Evolutionary conservation across 1,140 invertebrate species (phyloP), one percentile per base, ranked within the genome.

Genomic region (Eubasilissa regina): DNA sequence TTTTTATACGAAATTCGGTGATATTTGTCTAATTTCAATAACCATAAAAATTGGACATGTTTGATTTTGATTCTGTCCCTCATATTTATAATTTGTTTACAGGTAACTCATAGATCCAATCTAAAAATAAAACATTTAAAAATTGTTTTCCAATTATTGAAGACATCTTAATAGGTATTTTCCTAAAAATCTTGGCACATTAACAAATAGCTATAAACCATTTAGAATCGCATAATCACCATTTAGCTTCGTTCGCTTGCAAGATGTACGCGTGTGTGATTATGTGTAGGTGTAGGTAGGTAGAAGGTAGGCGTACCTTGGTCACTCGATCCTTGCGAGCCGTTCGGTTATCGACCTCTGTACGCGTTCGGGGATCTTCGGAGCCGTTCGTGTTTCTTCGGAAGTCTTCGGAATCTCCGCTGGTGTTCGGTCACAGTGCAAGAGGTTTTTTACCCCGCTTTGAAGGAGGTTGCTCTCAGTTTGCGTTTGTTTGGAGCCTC

Each of bases 401-500:
- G 53, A 7, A 0, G n/a, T 70, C 55, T 47, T 56, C 75, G 79
- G 21, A 19, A 15, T 12, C 21, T 43, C 60, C 6, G n/a, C 19
- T 19, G 19, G 56, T 12, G 15, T 10, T 35, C 60, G 21, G 35
- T 43, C 21, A 44, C 60, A 15, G 60, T 64, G 15, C 35, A 64
- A 1, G 21, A 43, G 60, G 62, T 72, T 80, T 80, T 80, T 80
- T 80, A 51, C 62, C 73, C 73, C 64, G 48, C 45, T 44, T 43
- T 19, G 13, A 44, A 35, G 35, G 17, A 70, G 66, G 66, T 15
- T 70, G 43, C 19, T 19, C 47, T 64, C 60, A n/a, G n/a, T 43
- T 66, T 4, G n/a, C 43, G 19, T 70, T 48, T 6, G 44, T 48
- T 48, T 48, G 19, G 47, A 19, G 66, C 45, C 45, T 70, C 66